These are phyloP conservation scores for Apis cerana DNA, from an alignment of 1,140 invertebrate genomes.

Conservation along the genomic window DNA sequence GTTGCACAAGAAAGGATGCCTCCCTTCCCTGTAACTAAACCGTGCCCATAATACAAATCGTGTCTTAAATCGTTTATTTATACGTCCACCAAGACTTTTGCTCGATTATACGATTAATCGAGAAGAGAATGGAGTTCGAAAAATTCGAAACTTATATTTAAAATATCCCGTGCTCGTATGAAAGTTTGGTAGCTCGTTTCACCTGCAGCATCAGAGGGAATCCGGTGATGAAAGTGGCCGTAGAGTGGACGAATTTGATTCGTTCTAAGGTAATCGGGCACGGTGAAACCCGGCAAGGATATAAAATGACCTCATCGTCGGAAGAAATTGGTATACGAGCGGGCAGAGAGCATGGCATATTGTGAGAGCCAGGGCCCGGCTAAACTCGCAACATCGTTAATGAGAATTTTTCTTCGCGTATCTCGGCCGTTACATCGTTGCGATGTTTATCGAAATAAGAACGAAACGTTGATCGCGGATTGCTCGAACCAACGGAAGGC, in stretches of 20 bases:
- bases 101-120: no score
- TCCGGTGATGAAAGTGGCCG: neutral
- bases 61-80: neutral
- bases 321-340: conserved; percentile 45
- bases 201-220: neutral
- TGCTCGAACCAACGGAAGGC: conserved; percentile 16
- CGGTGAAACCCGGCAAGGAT: neutral
- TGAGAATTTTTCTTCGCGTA: conserved; percentile 31
- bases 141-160: neutral
- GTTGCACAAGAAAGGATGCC: conserved; percentile 61
- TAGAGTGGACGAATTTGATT: neutral
- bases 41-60: neutral
- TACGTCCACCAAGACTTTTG: no score
- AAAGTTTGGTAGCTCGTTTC: neutral
- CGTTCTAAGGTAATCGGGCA: neutral
- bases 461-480: conserved; percentile 23
- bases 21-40: conserved; percentile 20
- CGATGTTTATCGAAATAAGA: conserved; percentile 42
- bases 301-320: conserved; percentile 37
- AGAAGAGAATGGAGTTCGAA: neutral
- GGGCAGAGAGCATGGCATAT: neutral
- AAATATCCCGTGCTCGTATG: neutral
- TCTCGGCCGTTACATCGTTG: conserved; percentile 31
- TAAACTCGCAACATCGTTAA: conserved; percentile 29
- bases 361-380: conserved; percentile 29